Percentiles rank a stretch among this genome's conserved stretches.
phyloP scores from a whole-genome alignment of 2,888 invertebrate species.

The Lottia gigantea region DNA sequence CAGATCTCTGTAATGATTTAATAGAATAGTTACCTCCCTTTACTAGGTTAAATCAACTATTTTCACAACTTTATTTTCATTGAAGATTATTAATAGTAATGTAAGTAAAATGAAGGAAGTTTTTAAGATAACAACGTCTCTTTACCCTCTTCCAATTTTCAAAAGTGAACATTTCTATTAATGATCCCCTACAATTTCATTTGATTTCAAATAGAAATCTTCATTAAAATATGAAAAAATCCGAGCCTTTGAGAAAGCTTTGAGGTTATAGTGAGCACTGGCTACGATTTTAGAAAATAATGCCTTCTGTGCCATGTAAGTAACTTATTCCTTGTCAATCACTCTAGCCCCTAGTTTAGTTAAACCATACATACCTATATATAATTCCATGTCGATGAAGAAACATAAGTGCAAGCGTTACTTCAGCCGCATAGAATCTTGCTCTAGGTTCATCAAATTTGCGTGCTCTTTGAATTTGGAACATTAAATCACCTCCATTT shows the following conservation, averaged over 20 bases:
- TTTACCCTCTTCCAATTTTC: too few relatives aligned
- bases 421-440: slow-evolving; percentile 97
- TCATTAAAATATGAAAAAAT: neutral
- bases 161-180: too few relatives aligned
- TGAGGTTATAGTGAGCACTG: too few relatives aligned
- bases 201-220: neutral
- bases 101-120: too few relatives aligned
- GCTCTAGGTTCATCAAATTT: slow-evolving; percentile 97
- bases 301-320: too few relatives aligned
- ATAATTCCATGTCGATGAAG: slow-evolving; percentile 96
- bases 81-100: too few relatives aligned
- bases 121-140: too few relatives aligned
- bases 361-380: slow-evolving; percentile 75
- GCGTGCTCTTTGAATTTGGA: slow-evolving; percentile 97
- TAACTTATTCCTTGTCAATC: too few relatives aligned
- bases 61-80: too few relatives aligned
- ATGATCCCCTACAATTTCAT: neutral
- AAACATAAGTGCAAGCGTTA: slow-evolving; percentile 96
- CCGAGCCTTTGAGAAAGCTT: neutral
- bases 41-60: too few relatives aligned
- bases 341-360: neutral
- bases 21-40: too few relatives aligned
- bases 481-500: slow-evolving; percentile 91
- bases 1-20: slow-evolving; percentile 79
- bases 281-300: too few relatives aligned